These are phyloP conservation scores for Thyatira batis DNA, from an alignment of 2,888 invertebrate genomes.

Conservation along the genomic window DNA sequence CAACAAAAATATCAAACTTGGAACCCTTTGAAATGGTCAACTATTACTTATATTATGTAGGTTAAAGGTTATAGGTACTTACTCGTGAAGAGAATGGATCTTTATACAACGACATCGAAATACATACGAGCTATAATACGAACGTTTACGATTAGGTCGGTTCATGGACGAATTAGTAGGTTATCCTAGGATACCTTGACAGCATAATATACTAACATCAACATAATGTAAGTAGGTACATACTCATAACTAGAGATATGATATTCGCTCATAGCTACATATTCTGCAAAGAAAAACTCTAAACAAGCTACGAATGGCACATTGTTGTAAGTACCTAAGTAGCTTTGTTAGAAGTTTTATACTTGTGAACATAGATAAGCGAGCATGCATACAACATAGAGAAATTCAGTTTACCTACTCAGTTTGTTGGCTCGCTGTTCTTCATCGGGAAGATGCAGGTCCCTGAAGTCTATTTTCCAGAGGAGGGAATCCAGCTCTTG, in stretches of 20 bases:
- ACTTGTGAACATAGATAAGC: slow-evolving; percentile 8
- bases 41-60: no score
- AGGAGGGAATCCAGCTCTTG: slow-evolving; percentile 95
- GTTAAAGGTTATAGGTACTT: neutral
- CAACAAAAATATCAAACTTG: no score
- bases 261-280: no score
- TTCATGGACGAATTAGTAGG: neutral
- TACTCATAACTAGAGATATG: no score
- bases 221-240: neutral
- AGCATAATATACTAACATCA: neutral
- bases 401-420: slow-evolving; percentile 79
- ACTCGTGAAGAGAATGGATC: neutral
- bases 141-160: neutral
- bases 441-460: slow-evolving; percentile 87
- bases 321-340: neutral
- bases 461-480: slow-evolving; percentile 97
- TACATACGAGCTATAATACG: no score
- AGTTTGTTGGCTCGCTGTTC: slow-evolving; percentile 75
- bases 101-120: neutral
- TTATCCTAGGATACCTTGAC: neutral
- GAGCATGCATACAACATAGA: slow-evolving; percentile 69
- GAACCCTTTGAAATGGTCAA: no score
- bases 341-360: neutral
- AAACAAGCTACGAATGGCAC: no score
- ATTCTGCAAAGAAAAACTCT: no score